phyloP scores from a whole-genome alignment of 2,888 invertebrate species.

The Andrena chrysosceles region DNA sequence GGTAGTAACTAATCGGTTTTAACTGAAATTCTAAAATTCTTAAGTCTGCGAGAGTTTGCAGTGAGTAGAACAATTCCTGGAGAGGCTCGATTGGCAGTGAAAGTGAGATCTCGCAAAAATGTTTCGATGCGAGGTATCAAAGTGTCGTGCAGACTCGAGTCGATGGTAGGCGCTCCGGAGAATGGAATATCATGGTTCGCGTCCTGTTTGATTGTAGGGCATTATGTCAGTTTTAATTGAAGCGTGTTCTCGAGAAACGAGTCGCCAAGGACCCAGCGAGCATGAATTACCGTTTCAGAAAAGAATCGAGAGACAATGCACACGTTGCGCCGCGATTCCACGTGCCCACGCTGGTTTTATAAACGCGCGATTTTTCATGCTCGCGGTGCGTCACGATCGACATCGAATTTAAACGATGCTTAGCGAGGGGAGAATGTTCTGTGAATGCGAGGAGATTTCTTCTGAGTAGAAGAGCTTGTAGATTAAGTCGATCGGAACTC shows the following conservation, averaged over 20 bases:
- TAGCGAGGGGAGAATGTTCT: neutral
- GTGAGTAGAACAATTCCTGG: too few species aligned
- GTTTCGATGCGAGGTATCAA: too few species aligned
- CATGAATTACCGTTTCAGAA: constrained; percentile 14
- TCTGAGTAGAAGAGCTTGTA: too few species aligned
- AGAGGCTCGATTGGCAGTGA: too few species aligned
- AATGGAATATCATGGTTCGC: neutral
- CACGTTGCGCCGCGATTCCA: constrained; percentile 30
- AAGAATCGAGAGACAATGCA: constrained; percentile 40
- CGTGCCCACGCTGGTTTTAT: constrained; percentile 30
- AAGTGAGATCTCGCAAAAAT: too few species aligned
- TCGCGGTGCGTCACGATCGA: constrained; percentile 10
- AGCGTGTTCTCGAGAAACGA: constrained; percentile 31
- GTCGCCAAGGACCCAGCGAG: constrained; percentile 31
- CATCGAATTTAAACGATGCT: constrained; percentile 15
- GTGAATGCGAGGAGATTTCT: neutral
- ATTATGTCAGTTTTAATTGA: constrained; percentile 33
- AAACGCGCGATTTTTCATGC: constrained; percentile 40
- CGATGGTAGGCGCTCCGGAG: neutral
- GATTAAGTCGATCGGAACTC: too few species aligned
- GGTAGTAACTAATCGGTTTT: too few species aligned
- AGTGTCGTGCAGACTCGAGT: too few species aligned
- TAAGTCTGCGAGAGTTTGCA: too few species aligned
- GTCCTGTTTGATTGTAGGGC: constrained; percentile 2
- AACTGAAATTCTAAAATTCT: too few species aligned